These are phyloP conservation scores for Zenarchopterus dispar DNA, from an alignment of 2,797 vertebrate species.

Conservation along the genomic window DNA sequence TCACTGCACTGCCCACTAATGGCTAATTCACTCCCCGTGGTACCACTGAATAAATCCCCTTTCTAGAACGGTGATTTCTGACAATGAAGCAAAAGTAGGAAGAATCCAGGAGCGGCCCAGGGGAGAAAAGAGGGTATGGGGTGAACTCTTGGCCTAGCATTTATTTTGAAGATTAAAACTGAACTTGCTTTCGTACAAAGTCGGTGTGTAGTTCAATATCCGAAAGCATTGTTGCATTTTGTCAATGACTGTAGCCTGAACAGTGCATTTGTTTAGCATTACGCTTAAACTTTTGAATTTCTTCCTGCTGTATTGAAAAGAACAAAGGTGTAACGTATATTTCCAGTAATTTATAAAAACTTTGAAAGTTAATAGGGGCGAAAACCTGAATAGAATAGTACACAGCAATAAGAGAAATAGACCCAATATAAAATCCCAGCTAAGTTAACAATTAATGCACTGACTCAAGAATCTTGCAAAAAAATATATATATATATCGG, in stretches of 20 bases:
- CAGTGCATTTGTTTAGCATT: slow-evolving; percentile 3
- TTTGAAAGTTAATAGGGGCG: too few species aligned
- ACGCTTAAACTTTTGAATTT: too few species aligned
- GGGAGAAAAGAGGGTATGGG: slow-evolving; percentile 25
- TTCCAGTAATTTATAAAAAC: too few species aligned
- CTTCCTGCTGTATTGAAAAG: too few species aligned
- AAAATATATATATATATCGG: too few species aligned
- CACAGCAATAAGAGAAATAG: too few species aligned
- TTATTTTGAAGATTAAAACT: slow-evolving; percentile 27
- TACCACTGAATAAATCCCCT: slow-evolving; percentile 56
- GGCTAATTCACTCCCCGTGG: slow-evolving; percentile 61
- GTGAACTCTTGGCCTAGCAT: slow-evolving; percentile 23
- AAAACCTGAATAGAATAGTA: too few species aligned
- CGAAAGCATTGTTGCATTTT: neutral
- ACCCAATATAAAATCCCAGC: too few species aligned
- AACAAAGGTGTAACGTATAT: too few species aligned
- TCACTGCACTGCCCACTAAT: slow-evolving; percentile 68
- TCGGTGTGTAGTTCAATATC: neutral
- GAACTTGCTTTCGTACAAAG: slow-evolving; percentile 29
- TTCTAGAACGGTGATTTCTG: slow-evolving; percentile 69
- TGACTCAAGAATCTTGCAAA: too few species aligned
- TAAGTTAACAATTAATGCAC: too few species aligned
- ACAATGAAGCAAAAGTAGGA: slow-evolving; percentile 66
- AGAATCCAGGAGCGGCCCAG: slow-evolving; percentile 25
- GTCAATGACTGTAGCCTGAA: slow-evolving; percentile 1